Percentiles rank a stretch among this genome's conserved stretches.
Conservation (phyloP, 2,113 vertebrate species). For the Mormoops blainvillei region DNA sequence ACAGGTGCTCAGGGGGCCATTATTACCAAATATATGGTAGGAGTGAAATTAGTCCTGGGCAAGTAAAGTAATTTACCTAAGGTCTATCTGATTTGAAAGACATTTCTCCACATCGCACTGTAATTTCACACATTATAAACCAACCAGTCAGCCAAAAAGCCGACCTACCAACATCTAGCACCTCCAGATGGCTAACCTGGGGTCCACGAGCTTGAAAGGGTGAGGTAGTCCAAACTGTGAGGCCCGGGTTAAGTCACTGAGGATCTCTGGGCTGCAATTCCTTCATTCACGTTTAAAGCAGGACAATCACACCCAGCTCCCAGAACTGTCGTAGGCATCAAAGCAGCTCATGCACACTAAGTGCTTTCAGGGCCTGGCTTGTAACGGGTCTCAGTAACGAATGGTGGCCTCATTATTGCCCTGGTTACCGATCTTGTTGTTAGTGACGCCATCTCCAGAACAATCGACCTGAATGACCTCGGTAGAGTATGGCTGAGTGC, state of each 20-base stretch:
- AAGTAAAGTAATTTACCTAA: not conserved
- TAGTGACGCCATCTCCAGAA: not conserved
- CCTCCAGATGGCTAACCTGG: not conserved
- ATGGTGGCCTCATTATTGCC: not conserved
- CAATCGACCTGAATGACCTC: not conserved
- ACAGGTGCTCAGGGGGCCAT: not conserved
- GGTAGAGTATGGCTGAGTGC: not conserved
- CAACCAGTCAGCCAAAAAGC: not conserved
- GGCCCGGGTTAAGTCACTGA: not conserved
- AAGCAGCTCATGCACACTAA: not conserved
- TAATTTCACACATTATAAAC: not conserved
- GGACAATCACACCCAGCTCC: not conserved
- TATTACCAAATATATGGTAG: not conserved
- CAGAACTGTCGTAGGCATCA: not conserved
- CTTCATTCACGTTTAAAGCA: not conserved
- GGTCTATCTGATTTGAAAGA: not conserved
- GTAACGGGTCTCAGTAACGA: not conserved
- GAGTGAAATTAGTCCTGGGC: not conserved
- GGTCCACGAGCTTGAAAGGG: not conserved
- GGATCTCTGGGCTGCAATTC: not conserved
- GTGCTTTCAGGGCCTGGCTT: not conserved
- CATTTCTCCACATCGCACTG: not conserved
- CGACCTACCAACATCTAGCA: not conserved
- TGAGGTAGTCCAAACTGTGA: not conserved
- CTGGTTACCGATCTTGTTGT: not conserved